Evolutionary conservation across 1,140 invertebrate species (phyloP).

Genomic region (Bathynomus jamesi): DNA sequence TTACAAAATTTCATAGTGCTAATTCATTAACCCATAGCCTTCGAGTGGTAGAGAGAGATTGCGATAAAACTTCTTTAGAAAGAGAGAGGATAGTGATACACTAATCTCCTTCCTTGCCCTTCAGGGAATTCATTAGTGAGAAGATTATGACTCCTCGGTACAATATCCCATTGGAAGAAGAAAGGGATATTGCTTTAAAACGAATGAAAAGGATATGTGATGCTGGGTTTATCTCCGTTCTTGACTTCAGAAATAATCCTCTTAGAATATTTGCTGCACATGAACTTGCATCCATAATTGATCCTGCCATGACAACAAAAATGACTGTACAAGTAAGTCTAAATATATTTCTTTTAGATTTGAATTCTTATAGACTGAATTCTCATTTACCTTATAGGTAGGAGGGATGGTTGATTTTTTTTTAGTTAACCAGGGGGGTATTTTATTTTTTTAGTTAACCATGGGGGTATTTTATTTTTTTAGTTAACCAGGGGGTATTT

Average conservation of each 20-base stretch:
- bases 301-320: constrained; percentile 43
- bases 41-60: neutral
- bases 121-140: constrained; percentile 37
- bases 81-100: neutral
- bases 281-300: constrained; percentile 42
- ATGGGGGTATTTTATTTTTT: too few species aligned
- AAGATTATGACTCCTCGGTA: constrained; percentile 36
- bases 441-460: too few species aligned
- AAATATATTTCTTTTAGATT: too few species aligned
- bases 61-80: neutral
- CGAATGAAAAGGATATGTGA: constrained; percentile 42
- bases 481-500: too few species aligned
- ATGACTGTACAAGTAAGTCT: constrained; percentile 42
- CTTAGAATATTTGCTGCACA: constrained; percentile 43
- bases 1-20: neutral
- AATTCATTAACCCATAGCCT: neutral
- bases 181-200: constrained; percentile 41
- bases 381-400: too few species aligned
- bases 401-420: too few species aligned
- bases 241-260: constrained; percentile 43
- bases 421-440: too few species aligned
- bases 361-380: too few species aligned
- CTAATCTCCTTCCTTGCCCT: constrained; percentile 29
- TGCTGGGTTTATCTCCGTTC: constrained; percentile 41
- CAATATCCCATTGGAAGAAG: constrained; percentile 41